Percentiles rank a stretch among this genome's conserved stretches.
These are phyloP conservation scores for Pyrocephalus nanus DNA, from an alignment of 2,797 vertebrate species.

Conservation along the genomic window DNA sequence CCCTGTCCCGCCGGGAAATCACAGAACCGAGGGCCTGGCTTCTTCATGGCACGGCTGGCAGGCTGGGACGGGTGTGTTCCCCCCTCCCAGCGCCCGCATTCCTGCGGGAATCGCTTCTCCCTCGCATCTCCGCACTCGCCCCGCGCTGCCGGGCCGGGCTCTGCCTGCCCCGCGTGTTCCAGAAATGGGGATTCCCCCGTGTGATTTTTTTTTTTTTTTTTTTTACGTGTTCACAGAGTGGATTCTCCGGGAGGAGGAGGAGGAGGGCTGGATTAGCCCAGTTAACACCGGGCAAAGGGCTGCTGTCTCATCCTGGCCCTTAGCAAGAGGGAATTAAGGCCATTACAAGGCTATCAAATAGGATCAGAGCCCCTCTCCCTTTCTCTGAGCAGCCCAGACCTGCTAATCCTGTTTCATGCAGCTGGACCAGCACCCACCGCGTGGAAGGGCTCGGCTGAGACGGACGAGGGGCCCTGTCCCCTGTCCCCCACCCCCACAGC, in stretches of 20 bases:
- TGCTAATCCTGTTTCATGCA: constrained; percentile 35
- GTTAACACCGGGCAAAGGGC: background rate
- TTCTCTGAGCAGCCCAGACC: constrained; percentile 4
- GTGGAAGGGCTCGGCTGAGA: background rate
- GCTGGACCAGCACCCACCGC: background rate
- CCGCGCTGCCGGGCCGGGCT: too few relatives aligned
- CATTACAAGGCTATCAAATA: constrained; percentile 38
- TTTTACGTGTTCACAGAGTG: accelerated
- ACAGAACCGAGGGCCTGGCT: background rate
- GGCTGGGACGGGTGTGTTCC: too few relatives aligned
- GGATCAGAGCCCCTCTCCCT: constrained; percentile 37
- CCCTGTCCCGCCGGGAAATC: background rate
- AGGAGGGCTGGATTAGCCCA: background rate
- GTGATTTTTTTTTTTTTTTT: accelerated
- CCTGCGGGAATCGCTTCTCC: background rate
- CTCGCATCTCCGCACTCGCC: too few relatives aligned
- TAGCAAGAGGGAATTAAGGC: constrained; percentile 21
- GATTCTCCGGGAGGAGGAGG: background rate
- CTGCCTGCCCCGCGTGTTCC: too few relatives aligned
- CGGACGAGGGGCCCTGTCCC: accelerated
- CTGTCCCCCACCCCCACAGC: accelerated
- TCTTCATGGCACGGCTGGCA: background rate
- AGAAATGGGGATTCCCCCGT: background rate
- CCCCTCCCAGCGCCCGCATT: background rate
- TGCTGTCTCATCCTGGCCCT: background rate